Percentiles rank a stretch among this genome's conserved stretches.
Conservation (phyloP, 2,113 vertebrate species). For the Strigops habroptila region DNA sequence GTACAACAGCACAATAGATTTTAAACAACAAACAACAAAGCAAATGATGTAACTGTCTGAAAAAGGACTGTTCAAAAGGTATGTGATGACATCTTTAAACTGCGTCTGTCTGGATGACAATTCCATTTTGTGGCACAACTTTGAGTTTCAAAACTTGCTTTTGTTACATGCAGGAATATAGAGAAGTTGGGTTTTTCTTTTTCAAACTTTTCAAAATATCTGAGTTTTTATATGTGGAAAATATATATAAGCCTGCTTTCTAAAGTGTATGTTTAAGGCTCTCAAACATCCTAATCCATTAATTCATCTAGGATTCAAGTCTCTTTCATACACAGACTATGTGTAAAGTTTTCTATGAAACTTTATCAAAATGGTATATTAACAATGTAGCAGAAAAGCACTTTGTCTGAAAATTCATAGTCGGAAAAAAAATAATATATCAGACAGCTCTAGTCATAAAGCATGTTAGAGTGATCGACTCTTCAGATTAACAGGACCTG, state of each 20-base stretch:
- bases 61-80: background rate
- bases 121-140: background rate
- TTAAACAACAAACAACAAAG: background rate
- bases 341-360: background rate
- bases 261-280: rapidly evolving
- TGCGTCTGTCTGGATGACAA: background rate
- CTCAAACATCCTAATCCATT: background rate
- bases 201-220: background rate
- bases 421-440: background rate
- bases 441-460: background rate
- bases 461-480: background rate
- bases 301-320: background rate
- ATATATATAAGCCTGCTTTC: background rate
- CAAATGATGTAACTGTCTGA: background rate
- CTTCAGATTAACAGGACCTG: background rate
- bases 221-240: background rate
- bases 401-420: background rate
- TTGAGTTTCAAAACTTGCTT: background rate
- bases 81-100: background rate
- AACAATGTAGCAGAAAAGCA: background rate
- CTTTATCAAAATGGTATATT: background rate
- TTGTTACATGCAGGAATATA: background rate
- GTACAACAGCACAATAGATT: background rate
- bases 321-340: background rate
- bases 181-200: background rate